Base-by-base conservation (phyloP, 2,888 invertebrate species). In the Athalia cordata region DNA sequence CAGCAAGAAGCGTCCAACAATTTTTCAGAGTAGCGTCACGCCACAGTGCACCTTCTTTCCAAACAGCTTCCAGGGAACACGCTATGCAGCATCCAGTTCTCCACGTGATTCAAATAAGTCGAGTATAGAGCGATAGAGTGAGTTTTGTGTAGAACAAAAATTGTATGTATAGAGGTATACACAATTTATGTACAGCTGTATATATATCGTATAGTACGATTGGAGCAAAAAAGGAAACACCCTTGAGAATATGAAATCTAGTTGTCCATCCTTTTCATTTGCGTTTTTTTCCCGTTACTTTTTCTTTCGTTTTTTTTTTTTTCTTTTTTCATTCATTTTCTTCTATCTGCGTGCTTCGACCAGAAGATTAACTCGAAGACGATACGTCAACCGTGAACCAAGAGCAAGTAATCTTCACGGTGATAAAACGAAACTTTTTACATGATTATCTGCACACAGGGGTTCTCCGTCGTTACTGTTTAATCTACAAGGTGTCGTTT, bases 11-110 rank as follows among this genome's bases (percentile, higher is more conserved):
- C 75, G 79, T 82, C 78, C 79, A 82, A 82, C 80, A 83, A 80
- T 84, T 85, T 84, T 79, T 83, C 86, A 86, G 29, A 29, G 2
- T 86, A 84, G 84, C 87, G 86, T 85, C 81, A 85, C 80, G 79
- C 47, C 76, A 62, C 64, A n/a, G 62, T 64, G 76, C 65, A 49
- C 52, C 76, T 59, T 6, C 29, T 29, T 29, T 29, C 29, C 29
- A 29, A 29, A 29, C 29, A 29, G 29, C 29, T 29, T 29, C 29
- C 29, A 29, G 29, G 29, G 29, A 29, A 29, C 29, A 29, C 29
- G 29, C 29, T 29, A 29, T 29, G 29, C 29, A 29, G 29, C 29
- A 29, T 29, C 29, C 29, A 29, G 29, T 29, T 29, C 29, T 29
- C 29, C 29, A 2, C 29, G 29, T 29, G 29, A 29, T 29, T 29